phyloP scores from a whole-genome alignment of 64 coral and sea anemone species.

The Stichodactyla mertensii region DNA sequence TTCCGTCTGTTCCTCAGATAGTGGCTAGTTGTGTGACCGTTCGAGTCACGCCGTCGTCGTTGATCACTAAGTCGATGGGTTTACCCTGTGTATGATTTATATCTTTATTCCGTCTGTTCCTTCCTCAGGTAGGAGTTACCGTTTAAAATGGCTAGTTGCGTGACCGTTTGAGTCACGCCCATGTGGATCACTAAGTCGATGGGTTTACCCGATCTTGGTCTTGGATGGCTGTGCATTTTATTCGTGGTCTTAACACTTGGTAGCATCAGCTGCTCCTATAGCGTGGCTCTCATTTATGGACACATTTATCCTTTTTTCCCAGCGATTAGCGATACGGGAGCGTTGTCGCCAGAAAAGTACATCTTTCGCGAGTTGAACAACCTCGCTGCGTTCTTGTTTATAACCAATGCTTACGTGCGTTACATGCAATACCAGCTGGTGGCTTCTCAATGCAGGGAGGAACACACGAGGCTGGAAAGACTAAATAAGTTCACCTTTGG shows the following conservation, averaged over 20 bases:
- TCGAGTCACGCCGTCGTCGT: no score
- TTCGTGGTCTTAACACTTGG: conserved; percentile 43
- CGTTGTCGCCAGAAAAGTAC: conserved; percentile 72
- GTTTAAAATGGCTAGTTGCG: not conserved
- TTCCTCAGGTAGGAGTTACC: no score
- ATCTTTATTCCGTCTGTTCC: no score
- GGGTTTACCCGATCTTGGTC: conserved; percentile 33
- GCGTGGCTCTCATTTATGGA: conserved; percentile 58
- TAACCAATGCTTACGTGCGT: conserved; percentile 61
- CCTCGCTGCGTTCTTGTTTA: conserved; percentile 67
- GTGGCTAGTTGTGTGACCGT: no score
- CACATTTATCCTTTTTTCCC: conserved; percentile 80
- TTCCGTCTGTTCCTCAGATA: no score
- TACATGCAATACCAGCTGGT: conserved; percentile 82
- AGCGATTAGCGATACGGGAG: conserved; percentile 79
- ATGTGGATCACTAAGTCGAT: not conserved
- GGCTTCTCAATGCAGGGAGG: conserved; percentile 61
- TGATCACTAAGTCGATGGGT: no score
- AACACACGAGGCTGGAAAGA: conserved; percentile 25
- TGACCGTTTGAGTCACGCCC: not conserved
- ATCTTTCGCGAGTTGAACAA: conserved; percentile 74
- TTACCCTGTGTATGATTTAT: no score
- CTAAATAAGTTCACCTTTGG: conserved; percentile 74
- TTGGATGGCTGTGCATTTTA: conserved; percentile 77
- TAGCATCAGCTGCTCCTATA: conserved; percentile 55